phyloP scores from a whole-genome alignment of 2,113 vertebrate species.

The Pleuronectes platessa region DNA sequence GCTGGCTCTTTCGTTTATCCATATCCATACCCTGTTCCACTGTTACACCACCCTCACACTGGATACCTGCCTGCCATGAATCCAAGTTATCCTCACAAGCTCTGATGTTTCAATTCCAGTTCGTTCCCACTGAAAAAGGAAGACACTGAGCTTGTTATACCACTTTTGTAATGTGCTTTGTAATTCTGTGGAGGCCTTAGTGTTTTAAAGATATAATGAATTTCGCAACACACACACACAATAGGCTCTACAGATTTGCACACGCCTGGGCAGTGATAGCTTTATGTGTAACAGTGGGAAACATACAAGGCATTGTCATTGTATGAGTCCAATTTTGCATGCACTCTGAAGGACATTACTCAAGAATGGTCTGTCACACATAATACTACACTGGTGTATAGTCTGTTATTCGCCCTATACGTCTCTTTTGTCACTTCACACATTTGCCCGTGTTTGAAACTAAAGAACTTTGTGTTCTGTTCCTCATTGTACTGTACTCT shows the following conservation, averaged over 20 bases:
- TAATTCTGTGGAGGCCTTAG: not conserved
- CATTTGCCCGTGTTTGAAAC: not conserved
- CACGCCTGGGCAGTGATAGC: too few species aligned
- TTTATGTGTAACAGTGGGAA: too few species aligned
- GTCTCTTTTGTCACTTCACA: not conserved
- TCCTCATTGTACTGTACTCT: constrained; percentile 35
- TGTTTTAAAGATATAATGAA: not conserved
- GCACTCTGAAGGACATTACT: not conserved
- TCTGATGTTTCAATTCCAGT: constrained; percentile 48
- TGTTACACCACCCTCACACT: constrained; percentile 66
- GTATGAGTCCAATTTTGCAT: not conserved
- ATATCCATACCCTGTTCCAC: constrained; percentile 69
- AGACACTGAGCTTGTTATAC: not conserved
- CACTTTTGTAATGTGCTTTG: not conserved
- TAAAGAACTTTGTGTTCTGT: not conserved
- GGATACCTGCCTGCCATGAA: constrained; percentile 74
- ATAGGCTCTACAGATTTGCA: too few species aligned
- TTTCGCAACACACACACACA: not conserved
- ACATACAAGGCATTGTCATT: too few species aligned
- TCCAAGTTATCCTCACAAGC: constrained; percentile 72
- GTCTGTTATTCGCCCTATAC: not conserved
- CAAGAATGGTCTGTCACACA: not conserved
- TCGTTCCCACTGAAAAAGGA: not conserved
- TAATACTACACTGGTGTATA: not conserved
- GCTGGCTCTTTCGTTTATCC: constrained; percentile 69